Conservation (phyloP, 2,888 invertebrate genomes). For the Papilio protenor region DNA sequence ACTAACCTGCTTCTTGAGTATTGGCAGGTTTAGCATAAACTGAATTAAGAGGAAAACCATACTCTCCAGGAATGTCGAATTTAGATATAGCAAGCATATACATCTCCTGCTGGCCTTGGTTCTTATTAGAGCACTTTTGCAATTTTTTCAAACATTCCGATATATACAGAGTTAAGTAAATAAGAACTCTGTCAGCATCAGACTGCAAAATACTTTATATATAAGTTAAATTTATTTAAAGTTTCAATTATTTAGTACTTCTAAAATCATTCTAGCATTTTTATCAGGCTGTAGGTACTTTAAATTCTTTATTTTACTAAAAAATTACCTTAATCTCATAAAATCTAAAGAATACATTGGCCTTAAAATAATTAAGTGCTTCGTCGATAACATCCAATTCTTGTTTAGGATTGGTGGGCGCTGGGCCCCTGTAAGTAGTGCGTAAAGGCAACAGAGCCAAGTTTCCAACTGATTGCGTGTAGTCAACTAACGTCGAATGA, state of each 20-base stretch:
- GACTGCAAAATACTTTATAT: slow-evolving; percentile 84
- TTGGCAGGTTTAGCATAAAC: slow-evolving; percentile 95
- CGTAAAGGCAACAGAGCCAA: slow-evolving; percentile 96
- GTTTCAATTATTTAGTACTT: not conserved
- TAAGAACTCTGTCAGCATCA: slow-evolving; percentile 97
- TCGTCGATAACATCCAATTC: slow-evolving; percentile 98
- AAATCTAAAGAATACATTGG: slow-evolving; percentile 99
- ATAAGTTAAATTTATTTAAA: not conserved
- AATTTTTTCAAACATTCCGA: slow-evolving; percentile 98
- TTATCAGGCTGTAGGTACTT: not conserved
- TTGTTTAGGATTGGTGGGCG: slow-evolving; percentile 87
- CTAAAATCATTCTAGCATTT: not conserved
- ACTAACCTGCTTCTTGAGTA: slow-evolving; percentile 91
- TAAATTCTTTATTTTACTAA: not conserved
- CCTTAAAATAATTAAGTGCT: slow-evolving; percentile 98
- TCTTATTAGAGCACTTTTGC: slow-evolving; percentile 95
- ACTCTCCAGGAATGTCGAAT: slow-evolving; percentile 98
- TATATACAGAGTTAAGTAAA: slow-evolving; percentile 98
- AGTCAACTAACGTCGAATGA: slow-evolving; percentile 94
- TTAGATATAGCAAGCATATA: slow-evolving; percentile 96
- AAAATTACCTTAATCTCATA: slow-evolving; percentile 96
- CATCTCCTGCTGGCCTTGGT: slow-evolving; percentile 97
- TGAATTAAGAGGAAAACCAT: slow-evolving; percentile 96
- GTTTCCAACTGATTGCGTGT: slow-evolving; percentile 92
- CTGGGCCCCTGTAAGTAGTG: slow-evolving; percentile 97